phyloP scores from a whole-genome alignment of 2,113 vertebrate species.

The Cottus gobio region DNA sequence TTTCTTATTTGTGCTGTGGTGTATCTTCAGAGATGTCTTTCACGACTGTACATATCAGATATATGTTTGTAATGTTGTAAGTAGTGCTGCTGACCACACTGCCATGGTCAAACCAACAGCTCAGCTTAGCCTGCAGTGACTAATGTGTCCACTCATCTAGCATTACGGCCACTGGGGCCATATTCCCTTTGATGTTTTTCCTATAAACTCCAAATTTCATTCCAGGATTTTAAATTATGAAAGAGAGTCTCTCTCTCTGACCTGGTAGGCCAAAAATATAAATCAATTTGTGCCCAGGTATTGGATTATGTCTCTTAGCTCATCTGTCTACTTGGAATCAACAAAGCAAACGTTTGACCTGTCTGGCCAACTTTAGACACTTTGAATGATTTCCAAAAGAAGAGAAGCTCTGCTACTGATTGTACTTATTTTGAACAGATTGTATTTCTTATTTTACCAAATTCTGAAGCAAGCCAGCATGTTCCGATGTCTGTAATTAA shows the following conservation, averaged over 20 bases:
- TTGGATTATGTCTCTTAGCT: conserved; percentile 31
- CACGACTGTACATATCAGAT: background rate
- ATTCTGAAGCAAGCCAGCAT: background rate
- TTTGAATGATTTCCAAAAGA: background rate
- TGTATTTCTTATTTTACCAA: background rate
- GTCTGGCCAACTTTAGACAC: background rate
- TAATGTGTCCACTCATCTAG: conserved; percentile 27
- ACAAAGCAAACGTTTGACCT: background rate
- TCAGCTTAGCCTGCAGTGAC: conserved; percentile 11
- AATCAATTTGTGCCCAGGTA: conserved; percentile 31
- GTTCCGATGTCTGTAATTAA: background rate
- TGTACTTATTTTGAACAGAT: background rate
- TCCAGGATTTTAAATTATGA: conserved; percentile 37
- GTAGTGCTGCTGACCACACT: conserved; percentile 19
- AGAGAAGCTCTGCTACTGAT: background rate
- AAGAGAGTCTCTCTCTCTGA: conserved; percentile 19
- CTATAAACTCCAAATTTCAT: conserved; percentile 40
- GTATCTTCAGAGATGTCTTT: background rate
- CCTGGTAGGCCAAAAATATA: conserved; percentile 14
- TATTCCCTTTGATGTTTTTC: conserved; percentile 52
- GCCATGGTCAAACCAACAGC: background rate
- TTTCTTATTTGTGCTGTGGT: background rate
- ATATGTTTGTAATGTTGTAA: background rate
- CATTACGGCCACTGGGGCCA: conserved; percentile 41
- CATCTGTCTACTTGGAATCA: background rate